phyloP scores from a whole-genome alignment of 2,888 invertebrate genomes.

The Aphodius granarius region DNA sequence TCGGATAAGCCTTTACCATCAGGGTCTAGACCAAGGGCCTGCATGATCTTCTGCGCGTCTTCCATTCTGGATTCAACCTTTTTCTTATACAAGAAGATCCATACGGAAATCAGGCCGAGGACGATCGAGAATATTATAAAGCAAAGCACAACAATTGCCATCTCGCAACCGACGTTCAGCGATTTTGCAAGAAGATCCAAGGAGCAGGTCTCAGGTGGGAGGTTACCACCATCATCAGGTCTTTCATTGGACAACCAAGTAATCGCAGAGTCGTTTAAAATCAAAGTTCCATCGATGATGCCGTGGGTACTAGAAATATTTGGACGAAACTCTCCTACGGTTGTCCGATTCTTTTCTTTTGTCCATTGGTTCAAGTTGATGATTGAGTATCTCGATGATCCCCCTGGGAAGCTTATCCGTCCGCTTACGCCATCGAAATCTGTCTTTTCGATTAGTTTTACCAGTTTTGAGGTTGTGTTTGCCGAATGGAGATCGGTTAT shows the following conservation, averaged over 20 bases:
- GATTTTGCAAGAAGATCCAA: conserved; percentile 68
- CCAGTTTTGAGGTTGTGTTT: conserved; percentile 59
- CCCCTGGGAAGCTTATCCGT: conserved; percentile 67
- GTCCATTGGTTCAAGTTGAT: conserved; percentile 64
- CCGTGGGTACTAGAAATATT: conserved; percentile 50
- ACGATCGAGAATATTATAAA: conserved; percentile 59
- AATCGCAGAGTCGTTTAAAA: conserved; percentile 45
- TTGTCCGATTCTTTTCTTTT: conserved; percentile 52
- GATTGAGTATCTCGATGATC: conserved; percentile 66
- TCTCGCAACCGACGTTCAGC: conserved; percentile 72
- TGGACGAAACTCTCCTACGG: conserved; percentile 64
- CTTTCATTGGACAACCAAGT: conserved; percentile 65
- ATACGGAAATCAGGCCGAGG: conserved; percentile 59
- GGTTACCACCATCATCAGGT: conserved; percentile 74
- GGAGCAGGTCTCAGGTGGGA: conserved; percentile 63
- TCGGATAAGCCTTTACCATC: conserved; percentile 53
- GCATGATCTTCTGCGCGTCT: conserved; percentile 68
- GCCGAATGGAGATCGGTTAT: conserved; percentile 59
- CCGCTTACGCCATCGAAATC: conserved; percentile 78
- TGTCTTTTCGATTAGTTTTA: conserved; percentile 64
- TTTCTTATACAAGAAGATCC: conserved; percentile 67
- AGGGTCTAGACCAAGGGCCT: conserved; percentile 68
- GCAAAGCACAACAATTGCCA: conserved; percentile 69
- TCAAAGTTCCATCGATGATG: conserved; percentile 18
- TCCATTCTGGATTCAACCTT: conserved; percentile 70